Evolutionary conservation across 2,888 invertebrate species (phyloP).

Genomic region (Camponotus fellah): DNA sequence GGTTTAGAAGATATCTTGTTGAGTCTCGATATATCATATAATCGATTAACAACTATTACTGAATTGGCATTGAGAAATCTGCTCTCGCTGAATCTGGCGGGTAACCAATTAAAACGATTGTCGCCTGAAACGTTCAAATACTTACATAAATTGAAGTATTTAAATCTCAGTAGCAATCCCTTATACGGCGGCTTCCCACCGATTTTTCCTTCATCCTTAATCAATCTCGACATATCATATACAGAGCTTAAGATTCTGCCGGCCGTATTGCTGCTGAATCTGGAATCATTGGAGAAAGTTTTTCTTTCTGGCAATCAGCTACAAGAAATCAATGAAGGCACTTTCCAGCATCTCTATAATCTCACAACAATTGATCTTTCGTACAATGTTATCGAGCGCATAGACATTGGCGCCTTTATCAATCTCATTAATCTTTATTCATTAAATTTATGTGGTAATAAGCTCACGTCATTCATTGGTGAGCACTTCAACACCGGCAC

Average conservation of each 20-base stretch:
- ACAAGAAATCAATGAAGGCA: conserved; percentile 91
- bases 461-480: conserved; percentile 93
- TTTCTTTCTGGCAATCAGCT: conserved; percentile 91
- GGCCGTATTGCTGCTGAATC: conserved; percentile 90
- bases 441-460: conserved; percentile 92
- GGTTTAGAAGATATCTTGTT: conserved; percentile 92
- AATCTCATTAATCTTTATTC: conserved; percentile 92
- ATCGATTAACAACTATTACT: conserved; percentile 90
- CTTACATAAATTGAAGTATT: conserved; percentile 89
- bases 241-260: conserved; percentile 92
- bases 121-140: conserved; percentile 90
- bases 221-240: conserved; percentile 91
- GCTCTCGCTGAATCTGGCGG: conserved; percentile 91
- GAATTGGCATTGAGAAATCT: conserved; percentile 90
- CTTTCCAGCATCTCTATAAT: conserved; percentile 92
- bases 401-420: conserved; percentile 92
- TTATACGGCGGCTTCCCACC: conserved; percentile 91
- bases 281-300: conserved; percentile 90
- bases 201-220: conserved; percentile 86
- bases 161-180: conserved; percentile 93
- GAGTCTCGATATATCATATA: conserved; percentile 91
- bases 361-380: conserved; percentile 92
- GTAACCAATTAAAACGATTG: conserved; percentile 92
- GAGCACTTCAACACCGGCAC: conserved; percentile 95
- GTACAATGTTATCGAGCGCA: conserved; percentile 92